Percentiles rank a stretch among this genome's conserved stretches.
These are phyloP conservation scores for Trachelus tabidus DNA, from an alignment of 2,888 invertebrate species.

Conservation along the genomic window DNA sequence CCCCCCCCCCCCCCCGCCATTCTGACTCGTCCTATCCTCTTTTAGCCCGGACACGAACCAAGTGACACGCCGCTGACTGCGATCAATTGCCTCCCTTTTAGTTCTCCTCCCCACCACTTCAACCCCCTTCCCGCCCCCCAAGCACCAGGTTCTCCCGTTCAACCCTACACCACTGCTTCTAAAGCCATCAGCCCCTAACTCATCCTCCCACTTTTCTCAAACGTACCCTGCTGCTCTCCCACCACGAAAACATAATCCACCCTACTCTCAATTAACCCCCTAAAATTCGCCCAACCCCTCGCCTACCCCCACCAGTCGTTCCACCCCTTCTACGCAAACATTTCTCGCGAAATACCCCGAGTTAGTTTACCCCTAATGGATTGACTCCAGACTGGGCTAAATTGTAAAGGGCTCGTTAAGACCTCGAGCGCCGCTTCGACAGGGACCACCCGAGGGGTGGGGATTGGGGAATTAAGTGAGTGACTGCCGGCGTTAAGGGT, in stretches of 20 bases:
- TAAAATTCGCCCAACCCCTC: neutral
- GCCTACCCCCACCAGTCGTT: neutral
- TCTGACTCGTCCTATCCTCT: neutral
- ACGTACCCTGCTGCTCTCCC: neutral
- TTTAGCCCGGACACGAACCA: slow-evolving; percentile 11
- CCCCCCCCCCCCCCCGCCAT: too few species aligned
- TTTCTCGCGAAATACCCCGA: neutral
- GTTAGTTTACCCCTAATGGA: neutral
- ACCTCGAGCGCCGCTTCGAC: neutral
- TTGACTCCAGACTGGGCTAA: neutral
- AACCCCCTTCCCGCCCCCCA: neutral
- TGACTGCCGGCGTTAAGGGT: neutral
- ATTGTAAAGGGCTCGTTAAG: neutral
- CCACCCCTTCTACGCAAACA: neutral
- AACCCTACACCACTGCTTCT: neutral
- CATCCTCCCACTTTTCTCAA: neutral
- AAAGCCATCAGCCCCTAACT: neutral
- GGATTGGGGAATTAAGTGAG: neutral
- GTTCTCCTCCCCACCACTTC: neutral
- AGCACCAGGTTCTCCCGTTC: neutral
- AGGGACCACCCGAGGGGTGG: neutral
- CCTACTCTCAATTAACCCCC: neutral
- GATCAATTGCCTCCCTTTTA: slow-evolving; percentile 15
- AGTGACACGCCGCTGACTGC: slow-evolving; percentile 22
- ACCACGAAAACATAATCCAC: neutral